These are phyloP conservation scores for Ypsolopha scabrella DNA, from an alignment of 2,888 invertebrate genomes.

Conservation along the genomic window DNA sequence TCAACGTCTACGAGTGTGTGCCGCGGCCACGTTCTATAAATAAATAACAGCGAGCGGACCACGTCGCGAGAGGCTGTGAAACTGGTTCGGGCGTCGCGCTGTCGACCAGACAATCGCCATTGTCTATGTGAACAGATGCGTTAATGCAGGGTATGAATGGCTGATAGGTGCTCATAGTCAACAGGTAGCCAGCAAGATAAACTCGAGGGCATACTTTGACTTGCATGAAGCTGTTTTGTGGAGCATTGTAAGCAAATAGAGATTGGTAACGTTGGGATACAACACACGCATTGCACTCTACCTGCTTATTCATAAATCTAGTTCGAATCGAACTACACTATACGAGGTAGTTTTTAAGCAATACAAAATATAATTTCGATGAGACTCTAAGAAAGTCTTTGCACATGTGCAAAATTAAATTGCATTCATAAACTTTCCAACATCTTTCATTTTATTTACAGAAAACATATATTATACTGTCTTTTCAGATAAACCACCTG, in stretches of 20 bases:
- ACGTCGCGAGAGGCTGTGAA: slow-evolving; percentile 15
- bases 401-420: no score
- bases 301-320: no score
- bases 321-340: no score
- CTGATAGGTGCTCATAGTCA: not conserved
- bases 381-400: no score
- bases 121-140: slow-evolving; percentile 26
- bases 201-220: not conserved
- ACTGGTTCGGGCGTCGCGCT: not conserved
- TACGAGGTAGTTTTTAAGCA: no score
- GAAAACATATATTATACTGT: no score
- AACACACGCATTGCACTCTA: not conserved
- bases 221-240: no score
- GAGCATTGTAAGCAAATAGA: not conserved
- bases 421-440: no score
- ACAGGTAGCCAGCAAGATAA: not conserved
- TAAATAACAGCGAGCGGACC: slow-evolving; percentile 37
- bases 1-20: slow-evolving; percentile 48
- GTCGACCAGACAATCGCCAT: slow-evolving; percentile 26
- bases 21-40: slow-evolving; percentile 41
- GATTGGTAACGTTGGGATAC: not conserved
- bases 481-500: no score
- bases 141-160: not conserved
- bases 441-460: no score
- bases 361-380: no score